These are phyloP conservation scores for Lepilemur septentrionalis DNA, from an alignment of 2,797 vertebrate genomes.

Conservation along the genomic window DNA sequence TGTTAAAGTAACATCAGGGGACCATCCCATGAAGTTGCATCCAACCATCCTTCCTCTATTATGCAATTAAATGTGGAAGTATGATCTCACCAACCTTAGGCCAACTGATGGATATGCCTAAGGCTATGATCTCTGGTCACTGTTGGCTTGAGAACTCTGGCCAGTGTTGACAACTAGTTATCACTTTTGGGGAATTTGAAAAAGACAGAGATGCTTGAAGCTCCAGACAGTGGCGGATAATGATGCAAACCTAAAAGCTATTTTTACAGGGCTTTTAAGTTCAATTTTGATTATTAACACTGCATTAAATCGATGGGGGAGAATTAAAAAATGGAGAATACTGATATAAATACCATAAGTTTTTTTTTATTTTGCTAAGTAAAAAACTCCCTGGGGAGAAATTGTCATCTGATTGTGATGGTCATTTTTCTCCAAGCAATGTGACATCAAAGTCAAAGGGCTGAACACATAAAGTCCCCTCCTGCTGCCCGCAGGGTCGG, in stretches of 20 bases:
- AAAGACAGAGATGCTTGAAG: not conserved
- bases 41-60: not conserved
- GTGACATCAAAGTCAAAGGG: not conserved
- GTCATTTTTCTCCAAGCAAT: not conserved
- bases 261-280: not conserved
- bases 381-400: not conserved
- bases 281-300: not conserved
- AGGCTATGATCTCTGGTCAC: not conserved
- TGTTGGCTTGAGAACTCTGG: not conserved
- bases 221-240: not conserved
- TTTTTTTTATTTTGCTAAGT: not conserved
- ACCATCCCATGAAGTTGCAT: conserved; percentile 32
- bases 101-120: not conserved
- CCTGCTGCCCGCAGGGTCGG: not conserved
- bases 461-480: not conserved
- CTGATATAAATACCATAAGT: not conserved
- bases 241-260: conserved; percentile 32
- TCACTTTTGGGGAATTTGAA: not conserved
- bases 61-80: not conserved
- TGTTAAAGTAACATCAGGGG: not conserved
- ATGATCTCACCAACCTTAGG: not conserved
- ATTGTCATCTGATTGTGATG: not conserved
- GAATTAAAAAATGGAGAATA: not conserved
- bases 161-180: not conserved
- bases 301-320: not conserved